Conservation (phyloP, 2,113 vertebrate species). For the Aphelocoma coerulescens region DNA sequence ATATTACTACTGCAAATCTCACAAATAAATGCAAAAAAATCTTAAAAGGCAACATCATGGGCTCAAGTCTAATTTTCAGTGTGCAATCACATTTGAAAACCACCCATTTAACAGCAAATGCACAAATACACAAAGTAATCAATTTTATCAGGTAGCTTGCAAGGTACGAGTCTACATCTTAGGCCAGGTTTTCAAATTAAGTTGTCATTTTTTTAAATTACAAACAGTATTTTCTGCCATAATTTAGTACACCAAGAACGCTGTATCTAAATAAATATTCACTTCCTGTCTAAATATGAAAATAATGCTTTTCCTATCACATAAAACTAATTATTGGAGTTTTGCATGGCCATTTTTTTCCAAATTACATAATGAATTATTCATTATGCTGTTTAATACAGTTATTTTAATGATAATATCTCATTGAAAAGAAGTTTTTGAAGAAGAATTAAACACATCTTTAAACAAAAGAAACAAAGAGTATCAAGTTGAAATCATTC, state of each 20-base stretch:
- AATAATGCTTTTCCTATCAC: conserved; percentile 41
- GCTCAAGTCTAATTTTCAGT: not conserved
- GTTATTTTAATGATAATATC: conserved; percentile 20
- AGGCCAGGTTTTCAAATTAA: conserved; percentile 44
- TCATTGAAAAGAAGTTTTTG: not conserved
- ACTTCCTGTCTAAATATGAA: conserved; percentile 58
- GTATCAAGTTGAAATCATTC: not conserved
- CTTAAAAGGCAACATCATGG: not conserved
- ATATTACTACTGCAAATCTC: not conserved
- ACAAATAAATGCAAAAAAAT: not conserved
- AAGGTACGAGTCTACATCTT: not conserved
- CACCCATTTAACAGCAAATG: not conserved
- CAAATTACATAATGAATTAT: conserved; percentile 38
- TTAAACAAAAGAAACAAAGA: conserved; percentile 31
- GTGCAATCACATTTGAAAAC: not conserved
- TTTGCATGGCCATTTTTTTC: conserved; percentile 6
- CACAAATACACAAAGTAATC: conserved; percentile 19
- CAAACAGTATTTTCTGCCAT: conserved; percentile 10
- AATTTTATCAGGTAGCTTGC: conserved; percentile 12
- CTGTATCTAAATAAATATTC: conserved; percentile 30
- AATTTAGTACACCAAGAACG: not conserved
- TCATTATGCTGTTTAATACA: not conserved
- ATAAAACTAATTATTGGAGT: conserved; percentile 43
- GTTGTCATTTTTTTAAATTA: conserved; percentile 37
- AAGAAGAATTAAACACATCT: not conserved